Base-by-base conservation (phyloP, 2,113 vertebrate genomes). In the Plotosus lineatus region DNA sequence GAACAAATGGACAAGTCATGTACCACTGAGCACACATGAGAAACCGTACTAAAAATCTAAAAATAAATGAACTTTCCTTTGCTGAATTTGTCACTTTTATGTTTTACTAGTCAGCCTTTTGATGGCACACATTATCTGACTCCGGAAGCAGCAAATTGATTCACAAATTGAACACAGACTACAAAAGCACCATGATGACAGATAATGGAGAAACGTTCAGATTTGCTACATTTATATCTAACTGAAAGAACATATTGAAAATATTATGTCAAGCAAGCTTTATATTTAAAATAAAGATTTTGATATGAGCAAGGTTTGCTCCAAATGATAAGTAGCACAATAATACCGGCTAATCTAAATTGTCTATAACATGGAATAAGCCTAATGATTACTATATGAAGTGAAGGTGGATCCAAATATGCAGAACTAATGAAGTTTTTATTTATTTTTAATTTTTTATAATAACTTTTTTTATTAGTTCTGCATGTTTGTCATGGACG, bases 11-110 rank as follows among this genome's bases (percentile, higher is more conserved):
- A 71, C 66, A 48, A 71, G 66, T 6, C 66, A 46, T 71, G n/a
- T 17, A 6, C 66, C n/a, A 28, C n/a, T 28, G 12, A 46, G 40
- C 42, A 71, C 42, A 42, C 66, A 71, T 48, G 66, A 6, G 46
- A 44, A 46, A 26, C 31, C 38, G 53, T 36, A 77, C 21, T 58
- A 58, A 55, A 58, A 31, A 46, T 68, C 11, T 78, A 36, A 69
- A 31, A 14, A 19, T 44, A 79, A 79, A 79, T 80, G 63, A 84
- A 66, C 31, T 81, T 40, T 75, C 23, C 17, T 55, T 44, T 28
- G 33, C 9, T 44, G 55, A n/a, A 42, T 33, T 0, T 65, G 33
- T 75, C 65, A 78, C 76, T 36, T 40, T 78, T 58, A 81, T 74
- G 60, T 28, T 14, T 50, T 15, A 31, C 56, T 61, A 46, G 53